phyloP scores from a whole-genome alignment of 2,797 vertebrate species.

The Rhynchonycteris naso region DNA sequence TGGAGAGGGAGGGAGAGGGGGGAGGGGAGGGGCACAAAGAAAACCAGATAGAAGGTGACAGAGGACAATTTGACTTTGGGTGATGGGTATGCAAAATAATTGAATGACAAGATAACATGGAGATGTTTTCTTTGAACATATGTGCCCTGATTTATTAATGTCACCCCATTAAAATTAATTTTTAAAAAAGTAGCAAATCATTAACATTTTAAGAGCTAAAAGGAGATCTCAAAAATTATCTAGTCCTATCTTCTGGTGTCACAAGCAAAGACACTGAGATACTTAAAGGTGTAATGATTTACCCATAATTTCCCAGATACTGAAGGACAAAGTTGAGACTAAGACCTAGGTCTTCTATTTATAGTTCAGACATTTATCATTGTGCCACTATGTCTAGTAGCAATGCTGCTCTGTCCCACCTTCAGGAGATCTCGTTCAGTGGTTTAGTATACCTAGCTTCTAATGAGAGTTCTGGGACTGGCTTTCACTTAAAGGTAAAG shows the following conservation, averaged over 20 bases:
- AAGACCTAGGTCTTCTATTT: background rate
- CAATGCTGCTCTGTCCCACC: background rate
- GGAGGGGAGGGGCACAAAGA: too few relatives aligned
- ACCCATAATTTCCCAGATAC: background rate
- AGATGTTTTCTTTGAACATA: too few relatives aligned
- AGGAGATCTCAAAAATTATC: background rate
- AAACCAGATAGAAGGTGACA: too few relatives aligned
- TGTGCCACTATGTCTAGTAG: background rate
- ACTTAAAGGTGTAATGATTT: background rate
- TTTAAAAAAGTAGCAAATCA: conserved; percentile 24
- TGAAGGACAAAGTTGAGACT: background rate
- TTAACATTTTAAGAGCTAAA: conserved; percentile 54
- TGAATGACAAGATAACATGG: too few relatives aligned
- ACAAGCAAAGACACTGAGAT: background rate
- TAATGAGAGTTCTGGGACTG: background rate
- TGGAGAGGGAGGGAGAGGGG: too few relatives aligned
- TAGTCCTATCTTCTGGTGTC: background rate
- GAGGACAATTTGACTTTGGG: too few relatives aligned
- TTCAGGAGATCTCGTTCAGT: background rate
- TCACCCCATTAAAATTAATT: too few relatives aligned
- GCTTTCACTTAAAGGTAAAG: background rate
- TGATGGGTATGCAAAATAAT: too few relatives aligned
- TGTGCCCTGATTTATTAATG: too few relatives aligned
- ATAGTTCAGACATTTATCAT: background rate
- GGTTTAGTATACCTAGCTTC: background rate